Percentiles rank a stretch among this genome's conserved stretches.
phyloP scores from a whole-genome alignment of 2,888 invertebrate species.

The Magallana nippona region DNA sequence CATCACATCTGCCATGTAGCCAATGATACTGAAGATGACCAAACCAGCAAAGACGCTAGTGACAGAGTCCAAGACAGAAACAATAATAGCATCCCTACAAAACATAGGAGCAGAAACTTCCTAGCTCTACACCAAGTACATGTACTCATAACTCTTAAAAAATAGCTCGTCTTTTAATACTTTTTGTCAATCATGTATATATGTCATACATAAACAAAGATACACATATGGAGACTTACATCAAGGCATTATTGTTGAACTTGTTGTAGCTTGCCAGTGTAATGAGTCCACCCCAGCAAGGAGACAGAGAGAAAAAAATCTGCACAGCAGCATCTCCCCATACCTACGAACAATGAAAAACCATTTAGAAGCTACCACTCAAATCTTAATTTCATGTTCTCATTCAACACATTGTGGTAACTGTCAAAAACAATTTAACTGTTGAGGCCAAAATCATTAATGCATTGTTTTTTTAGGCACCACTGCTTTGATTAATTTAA shows the following conservation, averaged over 20 bases:
- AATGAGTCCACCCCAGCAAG: constrained; percentile 52
- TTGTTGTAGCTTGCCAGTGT: constrained; percentile 53
- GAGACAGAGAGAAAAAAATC: constrained; percentile 53
- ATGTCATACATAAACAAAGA: too few species aligned
- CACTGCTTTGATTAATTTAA: too few species aligned
- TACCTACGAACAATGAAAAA: constrained; percentile 40
- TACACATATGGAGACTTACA: constrained; percentile 48
- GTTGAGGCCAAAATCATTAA: too few species aligned
- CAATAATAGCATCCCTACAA: constrained; percentile 75
- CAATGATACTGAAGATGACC: constrained; percentile 78
- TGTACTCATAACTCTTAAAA: not conserved
- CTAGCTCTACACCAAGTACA: not conserved
- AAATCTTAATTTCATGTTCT: too few species aligned
- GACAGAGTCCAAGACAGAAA: constrained; percentile 74
- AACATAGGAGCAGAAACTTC: constrained; percentile 11
- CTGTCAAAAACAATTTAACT: too few species aligned
- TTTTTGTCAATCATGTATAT: too few species aligned
- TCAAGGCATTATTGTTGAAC: constrained; percentile 49
- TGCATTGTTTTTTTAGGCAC: too few species aligned
- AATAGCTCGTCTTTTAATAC: too few species aligned
- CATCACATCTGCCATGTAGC: constrained; percentile 76
- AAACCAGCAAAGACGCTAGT: constrained; percentile 78
- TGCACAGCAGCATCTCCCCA: constrained; percentile 54
- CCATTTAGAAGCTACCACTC: not conserved
- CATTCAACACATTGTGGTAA: too few species aligned